Base-by-base conservation (phyloP, 2,113 vertebrate genomes). In the Calyptommatus sinebrachiatus region DNA sequence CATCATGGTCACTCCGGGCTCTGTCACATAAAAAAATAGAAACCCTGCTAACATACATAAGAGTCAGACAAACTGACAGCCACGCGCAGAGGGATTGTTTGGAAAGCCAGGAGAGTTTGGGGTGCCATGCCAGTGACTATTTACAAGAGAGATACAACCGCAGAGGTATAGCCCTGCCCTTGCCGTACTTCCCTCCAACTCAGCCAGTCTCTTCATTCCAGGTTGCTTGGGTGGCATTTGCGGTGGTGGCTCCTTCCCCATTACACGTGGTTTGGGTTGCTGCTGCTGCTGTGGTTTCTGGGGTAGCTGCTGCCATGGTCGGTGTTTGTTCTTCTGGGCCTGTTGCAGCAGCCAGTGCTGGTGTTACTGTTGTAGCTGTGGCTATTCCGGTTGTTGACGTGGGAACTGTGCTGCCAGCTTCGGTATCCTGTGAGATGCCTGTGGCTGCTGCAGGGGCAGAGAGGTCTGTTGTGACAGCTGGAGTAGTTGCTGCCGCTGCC, bases 51-150 rank as follows among this genome's bases (percentile, higher is more conserved):
- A 48, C 78, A 79, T 78, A 74, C 62, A 75, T 46, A 71, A 31
- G 31, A 69, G 77, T 46, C 70, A 83, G 76, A 73, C 68, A 46
- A 60, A 63, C 65, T 83, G 89, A 86, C 89, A 90, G 85, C 67
- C 79, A 77, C 50, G 67, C 75, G 71, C 76, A 66, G 81, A 83
- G 70, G 75, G 81, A 22, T 45, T 67, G 67, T 28, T 62, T 4
- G 78, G 57, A 68, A 80, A 86, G 89, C 72, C 85, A 91, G 93
- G 93, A 88, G 89, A 92, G 89, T 92, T 91, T 89, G 66, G 41
- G 94, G 94, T 92, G 95, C 95, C 95, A 97, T 96, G 96, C 96
- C 95, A 94, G 94, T 93, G 91, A 93, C 92, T 95, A 96, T 96
- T 96, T 92, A 94, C 94, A 95, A 87, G 88, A 88, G 87, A 89